Conservation (phyloP, 2,797 vertebrate species). For the Lerista edwardsae region DNA sequence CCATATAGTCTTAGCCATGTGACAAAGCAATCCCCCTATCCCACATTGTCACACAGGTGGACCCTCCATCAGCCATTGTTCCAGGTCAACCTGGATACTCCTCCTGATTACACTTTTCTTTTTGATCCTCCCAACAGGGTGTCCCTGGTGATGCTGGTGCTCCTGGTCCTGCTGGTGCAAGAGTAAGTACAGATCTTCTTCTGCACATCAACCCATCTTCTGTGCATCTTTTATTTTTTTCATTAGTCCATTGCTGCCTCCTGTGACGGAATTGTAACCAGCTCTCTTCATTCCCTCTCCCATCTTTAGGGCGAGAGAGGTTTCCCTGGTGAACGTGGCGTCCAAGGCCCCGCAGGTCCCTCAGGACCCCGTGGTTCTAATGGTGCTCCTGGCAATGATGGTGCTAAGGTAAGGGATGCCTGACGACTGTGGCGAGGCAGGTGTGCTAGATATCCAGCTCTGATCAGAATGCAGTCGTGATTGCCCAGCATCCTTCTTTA, state of each 20-base stretch:
- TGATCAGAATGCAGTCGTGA: not conserved
- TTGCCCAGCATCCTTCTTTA: not conserved
- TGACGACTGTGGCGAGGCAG: not conserved
- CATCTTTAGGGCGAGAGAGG: conserved; percentile 91
- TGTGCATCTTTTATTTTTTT: fast-evolving
- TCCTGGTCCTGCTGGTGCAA: conserved; percentile 86
- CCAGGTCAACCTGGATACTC: not conserved
- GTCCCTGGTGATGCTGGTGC: conserved; percentile 88
- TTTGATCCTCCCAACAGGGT: conserved; percentile 79
- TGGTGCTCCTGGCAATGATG: conserved; percentile 90
- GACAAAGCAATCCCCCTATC: not conserved
- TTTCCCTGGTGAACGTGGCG: conserved; percentile 94
- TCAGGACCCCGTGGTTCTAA: conserved; percentile 87
- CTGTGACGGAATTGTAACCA: fast-evolving
- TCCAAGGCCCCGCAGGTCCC: conserved; percentile 83
- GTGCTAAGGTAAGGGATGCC: conserved; percentile 86
- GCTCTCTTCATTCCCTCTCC: not conserved
- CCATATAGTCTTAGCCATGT: not conserved
- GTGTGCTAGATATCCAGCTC: not conserved
- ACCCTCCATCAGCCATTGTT: not conserved
- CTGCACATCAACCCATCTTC: fast-evolving
- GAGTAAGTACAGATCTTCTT: conserved; percentile 84
- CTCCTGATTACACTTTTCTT: conserved; percentile 18
- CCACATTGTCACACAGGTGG: not conserved
- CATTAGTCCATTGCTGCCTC: not conserved